Evolutionary conservation across 2,113 vertebrate species (phyloP), one percentile per base, ranked within the genome.

Genomic region (Salminus brasiliensis): DNA sequence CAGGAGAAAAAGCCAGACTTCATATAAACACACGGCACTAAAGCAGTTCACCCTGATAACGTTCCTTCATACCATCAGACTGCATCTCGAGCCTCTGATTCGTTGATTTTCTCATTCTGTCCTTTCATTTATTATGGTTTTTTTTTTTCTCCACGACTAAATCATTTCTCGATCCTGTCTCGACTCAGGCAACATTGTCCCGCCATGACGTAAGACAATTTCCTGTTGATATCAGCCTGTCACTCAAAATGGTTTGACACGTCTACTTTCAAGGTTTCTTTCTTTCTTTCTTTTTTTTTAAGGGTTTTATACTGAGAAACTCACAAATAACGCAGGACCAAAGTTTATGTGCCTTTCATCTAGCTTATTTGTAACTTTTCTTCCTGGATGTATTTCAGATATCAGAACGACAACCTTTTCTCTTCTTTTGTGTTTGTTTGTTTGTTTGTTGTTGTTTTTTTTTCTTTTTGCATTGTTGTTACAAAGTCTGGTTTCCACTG

Each of bases 311-410:
- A 86, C 76, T 84, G 79, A 83, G 86, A 85, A 77, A 82, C 71
- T 87, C 82, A 91, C 85, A 74, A 77, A 91, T 91, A 92, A 92
- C 65, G 90, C 74, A 87, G 92, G 92, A 95, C 94, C 94, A 95
- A 96, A 95, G 93, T 93, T 93, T 90, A 94, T 92, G 94, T 95
- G 94, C 95, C 94, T 95, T 89, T 95, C 79, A 85, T 69, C 91
- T 89, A 85, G 90, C 87, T 85, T 88, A 78, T 81, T 83, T 87
- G 84, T 88, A 84, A 60, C 59, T 76, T 87, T 89, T 88, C 67
- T 27, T 91, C 78, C 74, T 78, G 80, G 16, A 86, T 92, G 77
- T 71, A 86, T 80, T 88, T 77, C 89, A 87, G 41, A 90, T n/a
- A n/a, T n/a, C n/a, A n/a, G n/a, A 76, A 87, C 76, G 84, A 87